A percentile compares a stretch with the other conserved stretches of the same genome.
These are phyloP conservation scores for Hydra vulgaris DNA, from an alignment of 30 jellyfish, hydroid and myxozoan genomes.

Conservation along the genomic window DNA sequence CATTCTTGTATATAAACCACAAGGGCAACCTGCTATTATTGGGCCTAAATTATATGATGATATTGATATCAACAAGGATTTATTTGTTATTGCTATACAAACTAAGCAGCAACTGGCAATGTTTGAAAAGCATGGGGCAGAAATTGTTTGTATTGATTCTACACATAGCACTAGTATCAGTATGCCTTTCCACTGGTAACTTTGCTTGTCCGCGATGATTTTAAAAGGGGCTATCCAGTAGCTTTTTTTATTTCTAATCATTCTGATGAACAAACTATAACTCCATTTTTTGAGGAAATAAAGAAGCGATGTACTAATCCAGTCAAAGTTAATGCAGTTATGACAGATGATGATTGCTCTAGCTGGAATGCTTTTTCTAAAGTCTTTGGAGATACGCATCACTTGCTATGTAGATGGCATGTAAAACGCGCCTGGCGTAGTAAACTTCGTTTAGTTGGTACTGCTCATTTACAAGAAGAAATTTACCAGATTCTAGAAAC, in stretches of 20 bases:
- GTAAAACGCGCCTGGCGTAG: conserved; percentile 28
- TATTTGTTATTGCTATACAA: conserved; percentile 9
- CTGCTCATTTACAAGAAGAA: conserved; percentile 16
- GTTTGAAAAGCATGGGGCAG: conserved; percentile 7
- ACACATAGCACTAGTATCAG: conserved; percentile 17
- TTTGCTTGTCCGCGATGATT: conserved; percentile 24
- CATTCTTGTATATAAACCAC: conserved; percentile 27
- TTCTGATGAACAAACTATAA: conserved; percentile 5
- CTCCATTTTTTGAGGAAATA: conserved; percentile 15
- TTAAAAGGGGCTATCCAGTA: conserved; percentile 29
- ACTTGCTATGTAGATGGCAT: conserved; percentile 36
- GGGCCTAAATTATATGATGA: conserved; percentile 27
- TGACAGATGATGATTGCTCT: conserved; percentile 24
- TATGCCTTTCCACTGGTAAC: conserved; percentile 14
- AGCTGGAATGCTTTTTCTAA: conserved; percentile 29
- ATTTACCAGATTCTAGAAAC: conserved; percentile 9
- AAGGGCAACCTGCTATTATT: conserved; percentile 16
- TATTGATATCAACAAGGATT: neutral
- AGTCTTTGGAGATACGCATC: conserved; percentile 19
- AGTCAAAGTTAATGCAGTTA: conserved; percentile 8
- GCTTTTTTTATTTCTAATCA: conserved; percentile 23
- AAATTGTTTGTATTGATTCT: conserved; percentile 20
- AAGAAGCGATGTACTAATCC: conserved; percentile 15
- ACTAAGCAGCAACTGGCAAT: conserved; percentile 23
- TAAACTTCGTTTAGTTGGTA: conserved; percentile 7